Percentiles rank a stretch among this genome's conserved stretches.
Conservation (phyloP, 2,113 vertebrate species). For the Martes martes region DNA sequence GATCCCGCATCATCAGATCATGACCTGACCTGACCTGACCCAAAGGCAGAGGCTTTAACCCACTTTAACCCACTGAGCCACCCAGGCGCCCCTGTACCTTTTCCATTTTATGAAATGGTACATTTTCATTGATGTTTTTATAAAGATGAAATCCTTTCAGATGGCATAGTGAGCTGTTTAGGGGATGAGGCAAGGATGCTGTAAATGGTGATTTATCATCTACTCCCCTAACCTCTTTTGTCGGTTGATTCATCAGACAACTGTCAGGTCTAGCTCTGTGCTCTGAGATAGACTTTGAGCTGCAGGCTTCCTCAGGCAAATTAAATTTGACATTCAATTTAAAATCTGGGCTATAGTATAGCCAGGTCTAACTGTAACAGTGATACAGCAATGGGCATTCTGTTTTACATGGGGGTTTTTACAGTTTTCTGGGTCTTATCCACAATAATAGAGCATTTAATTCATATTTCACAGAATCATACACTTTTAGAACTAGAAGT, state of each 20-base stretch:
- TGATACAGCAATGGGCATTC: constrained; percentile 58
- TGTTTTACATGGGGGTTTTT: constrained; percentile 63
- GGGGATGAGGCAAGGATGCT: neutral
- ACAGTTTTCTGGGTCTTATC: neutral
- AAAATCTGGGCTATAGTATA: constrained; percentile 68
- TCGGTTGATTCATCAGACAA: constrained; percentile 58
- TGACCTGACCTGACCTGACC: too few relatives aligned
- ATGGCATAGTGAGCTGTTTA: constrained; percentile 39
- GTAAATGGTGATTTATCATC: constrained; percentile 67
- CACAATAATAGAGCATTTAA: constrained; percentile 54
- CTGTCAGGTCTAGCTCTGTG: constrained; percentile 69
- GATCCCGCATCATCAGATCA: too few relatives aligned
- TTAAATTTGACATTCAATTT: constrained; percentile 80
- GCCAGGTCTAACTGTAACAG: constrained; percentile 49
- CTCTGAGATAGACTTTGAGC: constrained; percentile 69
- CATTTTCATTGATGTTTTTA: constrained; percentile 7
- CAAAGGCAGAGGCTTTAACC: too few relatives aligned
- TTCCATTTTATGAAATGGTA: neutral
- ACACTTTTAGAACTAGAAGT: neutral
- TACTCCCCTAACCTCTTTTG: constrained; percentile 12
- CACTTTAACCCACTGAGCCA: too few relatives aligned
- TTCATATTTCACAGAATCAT: constrained; percentile 47
- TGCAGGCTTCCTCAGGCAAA: constrained; percentile 68
- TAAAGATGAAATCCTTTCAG: constrained; percentile 34
- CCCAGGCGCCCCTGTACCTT: neutral